Evolutionary conservation across 2,113 vertebrate species (phyloP), one percentile per base, ranked within the genome.

Genomic region (Hypomesus transpacificus): DNA sequence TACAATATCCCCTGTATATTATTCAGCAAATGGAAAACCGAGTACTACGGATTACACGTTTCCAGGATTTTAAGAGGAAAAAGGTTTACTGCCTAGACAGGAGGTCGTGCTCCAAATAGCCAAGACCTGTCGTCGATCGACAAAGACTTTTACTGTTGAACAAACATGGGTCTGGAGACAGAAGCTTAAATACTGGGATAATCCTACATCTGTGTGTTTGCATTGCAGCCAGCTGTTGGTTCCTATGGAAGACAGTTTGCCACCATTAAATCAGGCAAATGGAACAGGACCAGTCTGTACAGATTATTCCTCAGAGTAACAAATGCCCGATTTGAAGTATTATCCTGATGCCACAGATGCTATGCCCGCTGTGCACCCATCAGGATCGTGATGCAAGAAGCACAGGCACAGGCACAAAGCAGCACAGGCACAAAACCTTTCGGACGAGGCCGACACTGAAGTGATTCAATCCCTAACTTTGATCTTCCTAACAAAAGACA

Each of bases 181-280:
- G 70, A 71, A 79, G 87, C 88, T 89, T 86, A 86, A 86, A 85
- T 76, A 54, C 51, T n/a, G 61, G 77, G 68, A 80, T 88, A 88
- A 89, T 91, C 87, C 83, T 72, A 87, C 87, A 83, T 88, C 87
- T 80, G 84, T 82, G 79, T 74, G 72, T 82, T 87, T 84, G 81
- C 72, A 74, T 70, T 61, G 71, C 68, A 60, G 74, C 81, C 89
- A 90, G 89, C 89, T 89, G 89, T 86, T 71, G 31, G 77, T 66
- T 62, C 71, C 76, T 73, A 80, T 72, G 68, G 78, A 46, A 79
- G 78, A 82, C 74, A 75, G 73, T 81, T 75, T 66, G 82, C 74
- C 78, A 61, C 76, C 79, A 80, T 70, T 73, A 84, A 85, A 88
- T 85, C 72, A 82, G 53, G 78, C 74, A 80, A 83, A 88, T 75